These are phyloP conservation scores for Temnothorax unifasciatus DNA, from an alignment of 2,888 invertebrate species.

Conservation along the genomic window DNA sequence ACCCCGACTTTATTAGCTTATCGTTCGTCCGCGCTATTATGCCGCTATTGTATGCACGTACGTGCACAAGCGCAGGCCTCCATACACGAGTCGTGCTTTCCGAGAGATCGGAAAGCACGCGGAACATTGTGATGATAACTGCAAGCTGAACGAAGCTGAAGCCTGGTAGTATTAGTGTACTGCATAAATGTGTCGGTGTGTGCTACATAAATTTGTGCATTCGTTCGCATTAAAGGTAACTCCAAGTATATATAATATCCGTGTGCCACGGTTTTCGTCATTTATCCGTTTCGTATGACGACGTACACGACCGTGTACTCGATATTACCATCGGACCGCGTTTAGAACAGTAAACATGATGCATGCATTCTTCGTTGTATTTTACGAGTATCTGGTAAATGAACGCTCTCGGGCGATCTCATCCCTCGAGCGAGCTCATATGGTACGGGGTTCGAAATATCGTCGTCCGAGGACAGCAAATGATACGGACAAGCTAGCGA, in stretches of 20 bases:
- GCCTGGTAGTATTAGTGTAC: background rate
- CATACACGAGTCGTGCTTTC: background rate
- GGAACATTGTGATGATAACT: slow-evolving; percentile 22
- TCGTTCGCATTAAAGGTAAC: background rate
- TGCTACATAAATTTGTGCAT: background rate
- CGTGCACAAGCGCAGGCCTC: background rate
- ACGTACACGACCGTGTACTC: background rate
- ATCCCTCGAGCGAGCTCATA: background rate
- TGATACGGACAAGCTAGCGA: slow-evolving; percentile 28
- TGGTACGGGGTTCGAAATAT: slow-evolving; percentile 18
- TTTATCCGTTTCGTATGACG: background rate
- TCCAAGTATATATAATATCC: background rate
- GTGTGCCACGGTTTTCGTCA: background rate
- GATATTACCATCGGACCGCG: background rate
- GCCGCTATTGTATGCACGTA: slow-evolving; percentile 8
- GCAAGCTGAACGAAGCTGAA: background rate
- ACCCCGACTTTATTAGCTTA: slow-evolving; percentile 74
- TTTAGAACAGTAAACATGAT: background rate
- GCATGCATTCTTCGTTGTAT: background rate
- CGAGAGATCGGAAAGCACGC: slow-evolving; percentile 7
- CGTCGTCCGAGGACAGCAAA: slow-evolving; percentile 16
- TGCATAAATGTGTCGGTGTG: background rate
- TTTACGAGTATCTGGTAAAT: background rate
- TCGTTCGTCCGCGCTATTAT: slow-evolving; percentile 58
- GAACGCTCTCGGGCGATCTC: background rate